A percentile compares a stretch with the other conserved stretches of the same genome.
Conservation (phyloP, 2,888 invertebrate species). For the Plagiodera versicolora region DNA sequence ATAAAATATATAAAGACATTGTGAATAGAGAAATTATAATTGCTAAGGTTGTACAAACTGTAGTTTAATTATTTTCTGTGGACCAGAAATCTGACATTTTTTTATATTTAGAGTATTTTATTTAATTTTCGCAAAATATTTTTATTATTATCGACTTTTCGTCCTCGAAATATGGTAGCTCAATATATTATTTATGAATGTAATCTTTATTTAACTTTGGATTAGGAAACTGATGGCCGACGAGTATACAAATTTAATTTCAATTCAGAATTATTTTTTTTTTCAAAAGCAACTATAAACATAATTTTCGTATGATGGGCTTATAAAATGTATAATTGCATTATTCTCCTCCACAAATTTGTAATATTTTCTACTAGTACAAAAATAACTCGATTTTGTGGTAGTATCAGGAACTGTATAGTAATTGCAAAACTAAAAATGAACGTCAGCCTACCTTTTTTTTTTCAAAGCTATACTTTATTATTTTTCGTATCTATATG, state of each 20-base stretch:
- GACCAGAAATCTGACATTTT: slow-evolving; percentile 30
- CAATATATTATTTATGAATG: slow-evolving; percentile 34
- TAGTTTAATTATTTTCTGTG: slow-evolving; percentile 38
- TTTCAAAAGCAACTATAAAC: slow-evolving; percentile 25
- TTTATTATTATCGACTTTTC: slow-evolving; percentile 35
- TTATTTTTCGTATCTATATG: no score
- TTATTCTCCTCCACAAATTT: no score
- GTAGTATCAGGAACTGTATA: no score
- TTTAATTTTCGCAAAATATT: slow-evolving; percentile 32
- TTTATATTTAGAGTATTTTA: slow-evolving; percentile 22
- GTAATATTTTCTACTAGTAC: background rate
- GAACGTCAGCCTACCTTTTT: no score
- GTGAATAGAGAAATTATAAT: slow-evolving; percentile 39
- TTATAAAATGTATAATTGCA: no score
- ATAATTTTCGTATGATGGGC: background rate
- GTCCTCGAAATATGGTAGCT: slow-evolving; percentile 36
- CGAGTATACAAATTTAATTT: slow-evolving; percentile 16
- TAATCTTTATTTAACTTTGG: slow-evolving; percentile 31
- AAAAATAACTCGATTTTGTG: no score
- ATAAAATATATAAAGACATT: slow-evolving; percentile 41
- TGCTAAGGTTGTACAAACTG: slow-evolving; percentile 41
- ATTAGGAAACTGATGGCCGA: slow-evolving; percentile 19
- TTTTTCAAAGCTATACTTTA: no score
- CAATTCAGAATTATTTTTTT: slow-evolving; percentile 17
- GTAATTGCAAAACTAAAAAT: no score